Evolutionary conservation across 2,888 invertebrate species (phyloP).

Genomic region (Amorpha juglandis): DNA sequence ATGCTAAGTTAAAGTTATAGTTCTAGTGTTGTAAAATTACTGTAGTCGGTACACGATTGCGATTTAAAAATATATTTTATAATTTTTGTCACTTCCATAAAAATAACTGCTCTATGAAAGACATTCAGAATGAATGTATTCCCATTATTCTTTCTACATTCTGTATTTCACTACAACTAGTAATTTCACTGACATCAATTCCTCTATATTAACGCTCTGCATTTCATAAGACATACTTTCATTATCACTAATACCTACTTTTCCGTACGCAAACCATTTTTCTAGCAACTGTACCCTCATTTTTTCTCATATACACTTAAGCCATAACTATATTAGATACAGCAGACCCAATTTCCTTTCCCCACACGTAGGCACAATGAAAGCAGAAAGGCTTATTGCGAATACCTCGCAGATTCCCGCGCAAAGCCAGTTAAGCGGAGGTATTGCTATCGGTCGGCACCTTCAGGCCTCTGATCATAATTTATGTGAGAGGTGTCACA

Average conservation of each 20-base stretch:
- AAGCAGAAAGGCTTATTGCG: conserved; percentile 20
- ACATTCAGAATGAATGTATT: too few species aligned
- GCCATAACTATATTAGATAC: conserved; percentile 9
- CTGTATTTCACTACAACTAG: too few species aligned
- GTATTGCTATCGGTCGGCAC: conserved; percentile 20
- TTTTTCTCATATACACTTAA: conserved; percentile 18
- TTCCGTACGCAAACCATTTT: not conserved
- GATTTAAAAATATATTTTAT: too few species aligned
- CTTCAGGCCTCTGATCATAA: conserved; percentile 13
- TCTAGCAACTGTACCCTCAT: conserved; percentile 2
- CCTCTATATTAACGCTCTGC: not conserved
- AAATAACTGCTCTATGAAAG: too few species aligned
- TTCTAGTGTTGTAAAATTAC: too few species aligned
- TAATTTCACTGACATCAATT: not conserved
- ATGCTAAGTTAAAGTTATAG: too few species aligned
- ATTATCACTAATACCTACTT: not conserved
- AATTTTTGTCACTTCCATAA: too few species aligned
- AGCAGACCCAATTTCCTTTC: conserved; percentile 20
- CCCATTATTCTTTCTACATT: too few species aligned
- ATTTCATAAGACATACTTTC: not conserved
- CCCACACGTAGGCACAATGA: conserved; percentile 17
- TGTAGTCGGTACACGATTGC: too few species aligned
- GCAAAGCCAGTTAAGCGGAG: conserved; percentile 22
- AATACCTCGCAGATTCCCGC: conserved; percentile 18
- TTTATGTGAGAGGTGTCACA: conserved; percentile 21